These are phyloP conservation scores for Puntigrus tetrazona DNA, from an alignment of 2,113 vertebrate species.

Conservation along the genomic window DNA sequence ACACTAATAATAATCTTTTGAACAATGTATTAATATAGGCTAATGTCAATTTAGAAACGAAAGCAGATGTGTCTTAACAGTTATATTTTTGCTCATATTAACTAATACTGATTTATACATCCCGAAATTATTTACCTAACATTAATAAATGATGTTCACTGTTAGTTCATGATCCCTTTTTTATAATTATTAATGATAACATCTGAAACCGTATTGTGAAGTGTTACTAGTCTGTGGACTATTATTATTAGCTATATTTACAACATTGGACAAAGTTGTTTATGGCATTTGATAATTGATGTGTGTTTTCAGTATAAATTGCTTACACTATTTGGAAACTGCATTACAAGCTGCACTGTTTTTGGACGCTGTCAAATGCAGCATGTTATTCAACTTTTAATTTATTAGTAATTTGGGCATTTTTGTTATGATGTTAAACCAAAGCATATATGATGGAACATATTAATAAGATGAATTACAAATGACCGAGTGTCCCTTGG, in stretches of 20 bases:
- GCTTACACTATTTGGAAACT: not conserved
- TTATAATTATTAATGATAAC: not conserved
- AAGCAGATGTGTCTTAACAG: too few relatives aligned
- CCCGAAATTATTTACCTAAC: not conserved
- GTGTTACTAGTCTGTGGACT: not conserved
- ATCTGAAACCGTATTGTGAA: not conserved
- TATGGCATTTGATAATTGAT: not conserved
- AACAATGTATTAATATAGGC: too few relatives aligned
- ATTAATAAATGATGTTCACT: not conserved
- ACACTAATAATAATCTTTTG: not conserved
- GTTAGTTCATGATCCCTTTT: not conserved
- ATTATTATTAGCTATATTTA: not conserved
- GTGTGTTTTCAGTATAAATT: not conserved
- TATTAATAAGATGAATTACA: not conserved
- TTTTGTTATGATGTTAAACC: not conserved
- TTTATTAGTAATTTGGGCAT: not conserved
- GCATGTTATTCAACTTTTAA: not conserved
- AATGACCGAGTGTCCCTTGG: not conserved
- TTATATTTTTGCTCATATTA: too few relatives aligned
- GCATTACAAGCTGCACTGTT: not conserved
- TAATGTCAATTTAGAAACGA: too few relatives aligned
- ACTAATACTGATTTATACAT: not conserved
- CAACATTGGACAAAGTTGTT: not conserved
- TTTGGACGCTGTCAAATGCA: not conserved
- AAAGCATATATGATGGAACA: not conserved